phyloP scores from a whole-genome alignment of 2,113 vertebrate species.

The Lipophrys pholis region DNA sequence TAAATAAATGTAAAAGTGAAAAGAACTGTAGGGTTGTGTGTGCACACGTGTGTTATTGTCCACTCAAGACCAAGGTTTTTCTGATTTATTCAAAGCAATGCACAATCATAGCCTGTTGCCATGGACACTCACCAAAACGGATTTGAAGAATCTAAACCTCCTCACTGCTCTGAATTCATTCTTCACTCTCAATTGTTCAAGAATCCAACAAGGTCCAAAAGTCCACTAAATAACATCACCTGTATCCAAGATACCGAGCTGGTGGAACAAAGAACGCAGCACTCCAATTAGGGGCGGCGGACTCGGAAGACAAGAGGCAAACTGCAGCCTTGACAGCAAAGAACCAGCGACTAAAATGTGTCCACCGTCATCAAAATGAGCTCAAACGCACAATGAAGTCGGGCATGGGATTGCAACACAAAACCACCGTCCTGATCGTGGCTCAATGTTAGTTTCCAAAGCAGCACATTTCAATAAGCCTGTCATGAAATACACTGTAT shows the following conservation, averaged over 20 bases:
- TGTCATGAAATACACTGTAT: too few species aligned
- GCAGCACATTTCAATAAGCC: too few species aligned
- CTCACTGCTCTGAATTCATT: slow-evolving; percentile 22
- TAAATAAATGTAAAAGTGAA: background rate
- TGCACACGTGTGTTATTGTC: background rate
- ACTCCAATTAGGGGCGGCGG: slow-evolving; percentile 37
- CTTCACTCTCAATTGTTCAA: slow-evolving; percentile 9
- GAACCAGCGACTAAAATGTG: background rate
- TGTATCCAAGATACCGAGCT: slow-evolving; percentile 43
- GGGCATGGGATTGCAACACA: too few species aligned
- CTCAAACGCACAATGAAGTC: background rate
- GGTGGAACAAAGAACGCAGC: slow-evolving; percentile 33
- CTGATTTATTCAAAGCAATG: slow-evolving; percentile 34
- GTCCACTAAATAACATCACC: slow-evolving; percentile 28
- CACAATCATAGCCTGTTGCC: slow-evolving; percentile 60
- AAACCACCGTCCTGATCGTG: too few species aligned
- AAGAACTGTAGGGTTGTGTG: background rate
- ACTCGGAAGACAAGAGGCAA: background rate
- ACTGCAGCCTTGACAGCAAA: slow-evolving; percentile 24
- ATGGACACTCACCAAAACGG: slow-evolving; percentile 65
- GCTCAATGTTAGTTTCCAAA: too few species aligned
- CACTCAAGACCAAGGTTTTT: slow-evolving; percentile 19
- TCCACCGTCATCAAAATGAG: slow-evolving; percentile 1
- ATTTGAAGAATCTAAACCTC: slow-evolving; percentile 46
- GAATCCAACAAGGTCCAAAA: slow-evolving; percentile 23